phyloP scores from a whole-genome alignment of 2,113 vertebrate species.

The Pardalotus punctatus region DNA sequence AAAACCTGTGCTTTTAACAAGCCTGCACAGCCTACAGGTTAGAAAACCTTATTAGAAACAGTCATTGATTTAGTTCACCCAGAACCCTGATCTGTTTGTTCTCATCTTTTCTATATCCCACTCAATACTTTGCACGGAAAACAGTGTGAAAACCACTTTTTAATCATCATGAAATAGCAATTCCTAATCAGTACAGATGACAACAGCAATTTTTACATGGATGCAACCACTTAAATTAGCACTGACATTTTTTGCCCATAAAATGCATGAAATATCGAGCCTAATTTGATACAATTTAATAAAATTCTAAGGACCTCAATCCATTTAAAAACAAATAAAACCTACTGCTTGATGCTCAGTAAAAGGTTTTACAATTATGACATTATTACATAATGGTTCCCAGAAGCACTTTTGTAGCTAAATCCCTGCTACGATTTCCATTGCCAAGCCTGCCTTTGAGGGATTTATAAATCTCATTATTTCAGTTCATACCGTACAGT shows the following conservation, averaged over 20 bases:
- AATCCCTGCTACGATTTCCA: neutral
- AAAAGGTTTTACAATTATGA: conserved; percentile 17
- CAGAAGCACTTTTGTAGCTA: conserved; percentile 8
- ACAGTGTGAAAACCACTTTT: neutral
- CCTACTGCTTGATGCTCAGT: neutral
- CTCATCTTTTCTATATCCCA: neutral
- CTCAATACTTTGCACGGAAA: neutral
- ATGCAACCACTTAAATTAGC: neutral
- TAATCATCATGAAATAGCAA: neutral
- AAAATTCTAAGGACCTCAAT: neutral
- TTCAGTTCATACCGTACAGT: neutral
- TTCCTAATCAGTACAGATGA: neutral
- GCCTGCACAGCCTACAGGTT: neutral
- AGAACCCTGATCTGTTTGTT: neutral
- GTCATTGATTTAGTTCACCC: neutral
- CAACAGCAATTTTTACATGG: neutral
- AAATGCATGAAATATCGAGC: neutral
- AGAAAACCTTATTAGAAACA: neutral
- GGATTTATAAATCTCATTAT: neutral
- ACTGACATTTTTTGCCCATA: neutral
- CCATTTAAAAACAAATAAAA: conserved; percentile 20
- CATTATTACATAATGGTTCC: conserved; percentile 22
- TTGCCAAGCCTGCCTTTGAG: conserved; percentile 8
- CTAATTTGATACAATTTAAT: conserved; percentile 17
- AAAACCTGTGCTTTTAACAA: neutral